Evolutionary conservation across 1,140 invertebrate genomes (phyloP), one percentile per base, ranked within the genome.

Genomic region (Orius insidiosus): DNA sequence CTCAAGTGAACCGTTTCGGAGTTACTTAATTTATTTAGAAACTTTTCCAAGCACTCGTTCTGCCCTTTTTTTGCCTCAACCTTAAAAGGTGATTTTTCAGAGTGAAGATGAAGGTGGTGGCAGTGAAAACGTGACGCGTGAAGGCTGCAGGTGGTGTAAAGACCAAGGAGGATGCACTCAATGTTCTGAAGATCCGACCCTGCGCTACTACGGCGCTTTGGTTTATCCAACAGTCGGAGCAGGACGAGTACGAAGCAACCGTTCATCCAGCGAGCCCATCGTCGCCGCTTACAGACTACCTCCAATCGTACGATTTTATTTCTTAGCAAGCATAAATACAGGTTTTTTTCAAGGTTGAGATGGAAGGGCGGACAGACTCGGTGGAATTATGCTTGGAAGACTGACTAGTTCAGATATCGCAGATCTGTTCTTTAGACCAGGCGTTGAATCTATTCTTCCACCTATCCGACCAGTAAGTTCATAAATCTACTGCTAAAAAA

Each of bases 331-430:
- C n/a, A n/a, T n/a, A n/a, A n/a, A n/a, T n/a, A n/a, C n/a, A n/a
- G n/a, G n/a, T n/a, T n/a, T n/a, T n/a, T n/a, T n/a, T n/a, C n/a
- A 48, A n/a, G 50, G 46, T 48, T 4, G 46, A 51, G 46, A 43
- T 19, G 45, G 50, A 14, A 14, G 46, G 31, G 31, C 30, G 5
- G 52, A 49, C 33, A 11, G 50, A 13, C 49, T 52, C 34, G 57
- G 58, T 1, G 56, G 55, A 32, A 51, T 60, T 48, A 58, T 60
- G 56, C 54, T 60, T 7, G 54, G 57, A 14, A 48, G 55, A n/a
- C 51, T 60, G 37, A 55, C 56, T 3, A 54, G 54, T 19, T 47
- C 59, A 5, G 56, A 56, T 52, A 54, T 60, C 11, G 53, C 55
- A 24, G 49, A 56, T 18, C 55, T 60, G 19, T 53, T 55, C n/a